phyloP scores from a whole-genome alignment of 2,797 vertebrate genomes.

The Hoplostethus mediterraneus region DNA sequence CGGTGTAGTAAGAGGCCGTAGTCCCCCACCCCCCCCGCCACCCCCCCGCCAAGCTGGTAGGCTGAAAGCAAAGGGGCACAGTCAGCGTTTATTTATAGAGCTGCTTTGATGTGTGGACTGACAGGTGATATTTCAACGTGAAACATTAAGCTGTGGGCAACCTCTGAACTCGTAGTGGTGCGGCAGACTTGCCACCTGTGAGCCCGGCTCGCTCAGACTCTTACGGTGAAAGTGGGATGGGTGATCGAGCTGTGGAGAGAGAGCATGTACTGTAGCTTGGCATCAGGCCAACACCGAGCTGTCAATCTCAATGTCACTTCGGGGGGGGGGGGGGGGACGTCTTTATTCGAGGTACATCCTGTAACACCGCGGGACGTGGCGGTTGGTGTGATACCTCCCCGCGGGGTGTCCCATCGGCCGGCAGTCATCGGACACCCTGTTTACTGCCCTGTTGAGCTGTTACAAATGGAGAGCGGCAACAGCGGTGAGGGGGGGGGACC shows the following conservation, averaged over 20 bases:
- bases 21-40: constrained; percentile 1
- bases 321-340: neutral
- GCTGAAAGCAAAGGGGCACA: constrained; percentile 40
- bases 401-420: constrained; percentile 12
- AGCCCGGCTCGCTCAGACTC: constrained; percentile 4
- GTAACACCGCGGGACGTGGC: constrained; percentile 11
- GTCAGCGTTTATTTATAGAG: constrained; percentile 71
- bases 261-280: constrained; percentile 30
- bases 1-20: constrained; percentile 12
- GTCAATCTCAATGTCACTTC: constrained; percentile 33
- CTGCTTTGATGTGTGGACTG: constrained; percentile 65
- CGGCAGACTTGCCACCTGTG: constrained; percentile 57
- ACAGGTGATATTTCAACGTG: constrained; percentile 65
- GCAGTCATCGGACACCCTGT: constrained; percentile 6
- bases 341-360: constrained; percentile 21
- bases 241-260: constrained; percentile 8
- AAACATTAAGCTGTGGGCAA: constrained; percentile 36
- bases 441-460: constrained; percentile 33
- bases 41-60: constrained; percentile 15
- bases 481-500: constrained; percentile 14
- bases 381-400: constrained; percentile 22
- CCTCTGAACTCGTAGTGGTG: constrained; percentile 33
- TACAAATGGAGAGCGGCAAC: constrained; percentile 29
- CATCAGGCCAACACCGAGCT: constrained; percentile 10
- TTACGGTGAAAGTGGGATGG: neutral